Base-by-base conservation (phyloP, 2,797 vertebrate species). In the Erethizon dorsatum region DNA sequence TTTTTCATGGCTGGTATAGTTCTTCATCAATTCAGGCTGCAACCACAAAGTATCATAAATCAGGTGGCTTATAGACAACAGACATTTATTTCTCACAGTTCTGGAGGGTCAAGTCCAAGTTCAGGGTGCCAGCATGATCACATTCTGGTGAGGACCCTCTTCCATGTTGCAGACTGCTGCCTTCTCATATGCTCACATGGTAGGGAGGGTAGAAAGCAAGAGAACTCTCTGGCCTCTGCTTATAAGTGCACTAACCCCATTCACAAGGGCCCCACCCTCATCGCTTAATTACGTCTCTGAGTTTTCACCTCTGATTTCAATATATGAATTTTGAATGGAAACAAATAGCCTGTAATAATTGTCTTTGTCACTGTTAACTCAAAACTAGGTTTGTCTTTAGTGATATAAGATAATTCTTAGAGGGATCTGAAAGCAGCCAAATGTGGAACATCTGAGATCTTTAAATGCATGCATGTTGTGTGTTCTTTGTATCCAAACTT, bases 401-500 rank as follows among this genome's bases (percentile, higher is more conserved):
- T 31, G 37, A 65, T 28, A 69, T 26, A 85, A 91, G 45, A 22
- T 67, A 83, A 94, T 90, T 77, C 54, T 63, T 41, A 85, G 50
- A 94, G 71, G 41, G 63, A 78, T 59, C 54, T 57, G 52, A 90
- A 94, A 88, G 45, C 65, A 65, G 65, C 24, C 90, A 37, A 57
- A 10, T 28, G 18, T 47, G 37, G 20, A 79, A 37, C 8, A 54
- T 22, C 79, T 93, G 84, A 50, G 47, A 91, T 79, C 56, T 91
- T 95, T 69, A 79, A 95, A 91, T 63, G 37, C 24, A 59, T 65
- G 88, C 45, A 26, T 18, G 7, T 17, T 82, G 41, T 59, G 22
- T 28, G 50, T 95, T 88, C 67, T 84, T 71, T 47, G 4, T 45
- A 90, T 69, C 82, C 73, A 95, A 78, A 78, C 31, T 33, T 73